These are phyloP conservation scores for Brachyopa scutellaris DNA, from an alignment of 2,888 invertebrate genomes.

Conservation along the genomic window DNA sequence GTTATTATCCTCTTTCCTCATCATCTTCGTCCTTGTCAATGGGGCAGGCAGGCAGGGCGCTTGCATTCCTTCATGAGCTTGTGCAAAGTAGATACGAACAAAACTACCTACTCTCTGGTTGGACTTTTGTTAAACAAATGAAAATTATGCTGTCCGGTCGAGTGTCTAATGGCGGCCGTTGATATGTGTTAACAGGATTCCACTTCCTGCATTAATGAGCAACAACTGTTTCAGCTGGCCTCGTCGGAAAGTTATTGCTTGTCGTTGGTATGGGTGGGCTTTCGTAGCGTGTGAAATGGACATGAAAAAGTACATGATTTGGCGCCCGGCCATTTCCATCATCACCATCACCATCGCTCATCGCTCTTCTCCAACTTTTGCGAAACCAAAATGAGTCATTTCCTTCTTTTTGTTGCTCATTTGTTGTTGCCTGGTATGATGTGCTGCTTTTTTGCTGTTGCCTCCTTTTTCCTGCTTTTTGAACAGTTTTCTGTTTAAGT, in stretches of 20 bases:
- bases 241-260: conserved; percentile 39
- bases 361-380: conserved; percentile 31
- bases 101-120: too few relatives aligned
- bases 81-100: too few relatives aligned
- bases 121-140: conserved; percentile 62
- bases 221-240: conserved; percentile 61
- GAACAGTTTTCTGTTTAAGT: conserved; percentile 56
- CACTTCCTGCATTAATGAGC: conserved; percentile 72
- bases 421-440: conserved; percentile 6
- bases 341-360: conserved; percentile 15
- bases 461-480: conserved; percentile 50
- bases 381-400: conserved; percentile 67
- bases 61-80: too few relatives aligned
- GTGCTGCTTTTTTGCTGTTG: conserved; percentile 32
- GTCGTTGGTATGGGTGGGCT: background rate
- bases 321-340: conserved; percentile 55
- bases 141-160: conserved; percentile 57
- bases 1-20: too few relatives aligned
- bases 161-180: conserved; percentile 65
- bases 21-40: background rate
- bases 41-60: too few relatives aligned
- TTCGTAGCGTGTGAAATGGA: conserved; percentile 51
- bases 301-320: conserved; percentile 65
- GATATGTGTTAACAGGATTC: conserved; percentile 68
- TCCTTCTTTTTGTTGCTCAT: conserved; percentile 13